A percentile compares a stretch with the other conserved stretches of the same genome.
Conservation (phyloP, 2,113 vertebrate genomes). For the Azemiops feae region DNA sequence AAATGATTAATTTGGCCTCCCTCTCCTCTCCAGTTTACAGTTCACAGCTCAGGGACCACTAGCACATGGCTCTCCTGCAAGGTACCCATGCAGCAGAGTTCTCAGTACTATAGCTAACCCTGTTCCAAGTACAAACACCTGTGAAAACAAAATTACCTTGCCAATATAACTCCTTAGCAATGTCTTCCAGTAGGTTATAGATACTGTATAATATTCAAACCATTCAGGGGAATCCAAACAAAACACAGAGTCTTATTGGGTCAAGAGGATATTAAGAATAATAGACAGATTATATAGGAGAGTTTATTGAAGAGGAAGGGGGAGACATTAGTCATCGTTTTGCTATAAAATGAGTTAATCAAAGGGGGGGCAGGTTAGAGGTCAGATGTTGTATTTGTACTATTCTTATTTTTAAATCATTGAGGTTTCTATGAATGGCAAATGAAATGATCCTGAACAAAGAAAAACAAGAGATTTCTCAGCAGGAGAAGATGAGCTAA, state of each 20-base stretch:
- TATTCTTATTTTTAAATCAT: conserved; percentile 80
- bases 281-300: conserved; percentile 78
- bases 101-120: conserved; percentile 84
- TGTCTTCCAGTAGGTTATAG: conserved; percentile 89
- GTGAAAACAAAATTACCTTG: conserved; percentile 91
- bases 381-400: conserved; percentile 74
- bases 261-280: conserved; percentile 79
- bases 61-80: conserved; percentile 74
- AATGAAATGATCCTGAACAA: conserved; percentile 79
- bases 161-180: conserved; percentile 82
- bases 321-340: conserved; percentile 76
- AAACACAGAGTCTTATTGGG: conserved; percentile 83
- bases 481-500: conserved; percentile 78
- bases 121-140: conserved; percentile 95
- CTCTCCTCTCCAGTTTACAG: conserved; percentile 69
- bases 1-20: conserved; percentile 86
- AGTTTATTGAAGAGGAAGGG: conserved; percentile 72
- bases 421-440: conserved; percentile 80
- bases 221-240: conserved; percentile 86
- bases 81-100: conserved; percentile 85
- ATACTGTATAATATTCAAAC: conserved; percentile 82
- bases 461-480: conserved; percentile 81
- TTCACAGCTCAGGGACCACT: conserved; percentile 80
- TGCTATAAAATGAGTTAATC: conserved; percentile 80
- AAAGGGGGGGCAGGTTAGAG: conserved; percentile 75